Base-by-base conservation (phyloP, 2,888 invertebrate species). In the Leptopilina syphax region DNA sequence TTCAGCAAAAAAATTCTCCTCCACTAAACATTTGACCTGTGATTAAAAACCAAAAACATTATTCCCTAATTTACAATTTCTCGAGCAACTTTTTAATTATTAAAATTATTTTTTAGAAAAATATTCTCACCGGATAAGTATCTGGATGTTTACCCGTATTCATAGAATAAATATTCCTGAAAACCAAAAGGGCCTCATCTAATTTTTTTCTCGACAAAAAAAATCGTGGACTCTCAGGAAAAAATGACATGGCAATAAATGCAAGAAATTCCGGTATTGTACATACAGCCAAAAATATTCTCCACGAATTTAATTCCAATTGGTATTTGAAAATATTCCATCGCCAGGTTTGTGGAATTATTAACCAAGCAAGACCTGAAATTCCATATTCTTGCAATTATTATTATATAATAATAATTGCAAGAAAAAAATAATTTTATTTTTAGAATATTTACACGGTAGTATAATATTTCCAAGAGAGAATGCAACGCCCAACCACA, bases 211-310 rank as follows among this genome's bases (percentile, higher is more conserved):
- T 93, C 5, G 95, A 94, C 92, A 96, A 94, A 8, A 96, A 93
- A 90, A 96, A 97, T 90, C 96, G 96, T 7, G 97, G 96, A 88
- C 96, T 96, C 90, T 97, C 97, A 0, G 96, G 96, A 78, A 95
- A 92, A 83, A 94, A 93, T 82, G 95, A 92, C 81, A 95, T 92
- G 0, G 94, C 93, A 41, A 95, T 81, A 0, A 95, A 96, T 3
- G 96, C 94, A 0, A 95, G 85, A 0, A 97, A 91, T 70, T 96
- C 95, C 8, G 97, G 95, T 80, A 96, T 84, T 0, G 94, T 93
- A 83, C 95, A 95, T 1, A 95, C 92, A 0, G 94, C 93, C 44
- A 95, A 93, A 87, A 95, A 95, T 18, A 95, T 93, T 3, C 95
- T 90, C 95, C 95, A 95, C 0, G 95, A 94, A 1, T 93, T 94